Percentiles rank a stretch among this genome's conserved stretches.
phyloP scores from a whole-genome alignment of 2,113 vertebrate species.

The Echinops telfairi region DNA sequence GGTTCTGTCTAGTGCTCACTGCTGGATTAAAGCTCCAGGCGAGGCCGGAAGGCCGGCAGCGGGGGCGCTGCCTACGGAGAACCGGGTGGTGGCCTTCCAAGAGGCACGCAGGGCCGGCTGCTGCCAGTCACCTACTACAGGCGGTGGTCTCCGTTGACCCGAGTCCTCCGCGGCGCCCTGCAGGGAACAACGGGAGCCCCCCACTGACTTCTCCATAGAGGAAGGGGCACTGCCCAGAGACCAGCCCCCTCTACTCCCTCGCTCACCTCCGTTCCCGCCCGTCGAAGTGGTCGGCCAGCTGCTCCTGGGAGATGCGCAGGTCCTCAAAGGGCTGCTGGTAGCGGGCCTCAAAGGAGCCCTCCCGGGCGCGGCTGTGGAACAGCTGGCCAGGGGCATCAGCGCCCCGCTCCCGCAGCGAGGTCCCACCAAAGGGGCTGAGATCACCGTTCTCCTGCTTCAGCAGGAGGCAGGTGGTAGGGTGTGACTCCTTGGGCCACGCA shows the following conservation, averaged over 20 bases:
- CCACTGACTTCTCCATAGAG: not conserved
- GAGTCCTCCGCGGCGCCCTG: slow-evolving; percentile 94
- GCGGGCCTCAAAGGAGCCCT: slow-evolving; percentile 94
- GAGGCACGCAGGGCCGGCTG: slow-evolving; percentile 91
- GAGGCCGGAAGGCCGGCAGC: slow-evolving; percentile 91
- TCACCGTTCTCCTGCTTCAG: slow-evolving; percentile 94
- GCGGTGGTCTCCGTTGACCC: slow-evolving; percentile 96
- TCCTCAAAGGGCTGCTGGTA: slow-evolving; percentile 97
- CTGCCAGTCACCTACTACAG: slow-evolving; percentile 86
- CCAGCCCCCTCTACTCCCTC: not conserved
- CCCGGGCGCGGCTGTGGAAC: slow-evolving; percentile 89
- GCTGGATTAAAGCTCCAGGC: slow-evolving; percentile 89
- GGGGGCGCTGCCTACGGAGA: slow-evolving; percentile 93
- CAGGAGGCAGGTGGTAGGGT: not conserved
- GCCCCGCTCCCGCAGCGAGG: slow-evolving; percentile 90
- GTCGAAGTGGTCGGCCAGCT: slow-evolving; percentile 94
- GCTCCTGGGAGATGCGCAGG: slow-evolving; percentile 94
- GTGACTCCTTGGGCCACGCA: fast-evolving
- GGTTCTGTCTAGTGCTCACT: slow-evolving; percentile 80
- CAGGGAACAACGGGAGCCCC: not conserved
- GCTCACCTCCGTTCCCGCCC: slow-evolving; percentile 92
- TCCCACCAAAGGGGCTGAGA: slow-evolving; percentile 87
- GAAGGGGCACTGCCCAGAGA: no score
- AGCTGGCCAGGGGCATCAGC: slow-evolving; percentile 90
- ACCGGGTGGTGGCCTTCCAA: slow-evolving; percentile 93